These are phyloP conservation scores for Psittacula derbiana DNA, from an alignment of 2,797 vertebrate genomes.

Conservation along the genomic window DNA sequence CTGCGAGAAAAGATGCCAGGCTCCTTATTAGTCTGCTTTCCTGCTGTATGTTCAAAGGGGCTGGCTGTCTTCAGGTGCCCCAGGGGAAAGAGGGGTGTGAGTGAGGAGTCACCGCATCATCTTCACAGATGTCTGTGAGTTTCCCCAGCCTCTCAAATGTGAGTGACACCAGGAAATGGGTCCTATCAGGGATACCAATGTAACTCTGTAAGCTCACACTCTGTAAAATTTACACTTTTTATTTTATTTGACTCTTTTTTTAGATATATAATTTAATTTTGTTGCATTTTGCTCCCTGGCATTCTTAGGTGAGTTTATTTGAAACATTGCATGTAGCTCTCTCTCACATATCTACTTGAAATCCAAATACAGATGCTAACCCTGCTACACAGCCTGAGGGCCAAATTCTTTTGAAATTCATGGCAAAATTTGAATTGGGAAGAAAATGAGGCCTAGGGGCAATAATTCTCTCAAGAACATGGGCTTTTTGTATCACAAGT, in stretches of 20 bases:
- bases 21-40: background rate
- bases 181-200: accelerated
- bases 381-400: background rate
- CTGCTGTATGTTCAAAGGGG: background rate
- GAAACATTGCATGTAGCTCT: no score
- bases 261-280: background rate
- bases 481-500: background rate
- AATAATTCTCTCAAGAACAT: accelerated
- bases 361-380: background rate
- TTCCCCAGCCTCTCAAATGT: background rate
- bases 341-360: background rate
- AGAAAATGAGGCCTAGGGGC: background rate
- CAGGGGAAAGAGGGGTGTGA: background rate
- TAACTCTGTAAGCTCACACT: background rate
- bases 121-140: background rate
- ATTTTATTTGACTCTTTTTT: background rate
- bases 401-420: background rate
- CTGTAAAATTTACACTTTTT: background rate
- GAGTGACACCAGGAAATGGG: background rate
- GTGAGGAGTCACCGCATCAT: background rate
- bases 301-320: background rate
- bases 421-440: background rate
- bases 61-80: background rate
- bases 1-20: background rate
- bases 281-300: background rate